phyloP scores from a whole-genome alignment of 2,113 vertebrate species.

The Chamaea fasciata region DNA sequence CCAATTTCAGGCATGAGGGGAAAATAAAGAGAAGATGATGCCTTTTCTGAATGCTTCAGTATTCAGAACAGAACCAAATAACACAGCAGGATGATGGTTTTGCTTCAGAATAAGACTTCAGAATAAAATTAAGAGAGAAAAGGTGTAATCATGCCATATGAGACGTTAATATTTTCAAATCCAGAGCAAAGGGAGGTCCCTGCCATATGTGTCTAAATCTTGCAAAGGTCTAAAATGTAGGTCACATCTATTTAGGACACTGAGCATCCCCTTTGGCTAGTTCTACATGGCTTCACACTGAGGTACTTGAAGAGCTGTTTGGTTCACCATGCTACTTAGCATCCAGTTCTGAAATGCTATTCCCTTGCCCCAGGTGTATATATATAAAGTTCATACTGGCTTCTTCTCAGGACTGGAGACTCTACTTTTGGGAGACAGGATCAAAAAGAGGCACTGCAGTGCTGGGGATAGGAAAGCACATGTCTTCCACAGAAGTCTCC shows the following conservation, averaged over 20 bases:
- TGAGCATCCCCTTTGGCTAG: slow-evolving; percentile 32
- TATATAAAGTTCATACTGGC: background rate
- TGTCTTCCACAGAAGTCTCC: rapidly evolving
- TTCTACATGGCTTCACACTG: slow-evolving; percentile 2
- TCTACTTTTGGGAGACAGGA: background rate
- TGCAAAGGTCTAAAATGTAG: slow-evolving; percentile 51
- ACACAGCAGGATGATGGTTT: background rate
- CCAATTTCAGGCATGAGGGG: background rate
- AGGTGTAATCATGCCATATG: background rate
- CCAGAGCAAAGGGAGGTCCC: slow-evolving; percentile 1
- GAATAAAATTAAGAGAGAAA: background rate
- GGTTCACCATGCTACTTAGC: background rate
- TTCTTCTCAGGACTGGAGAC: background rate
- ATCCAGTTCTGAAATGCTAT: background rate
- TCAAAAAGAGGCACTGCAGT: background rate
- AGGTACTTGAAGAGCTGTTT: background rate
- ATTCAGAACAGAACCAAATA: background rate
- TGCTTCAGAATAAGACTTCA: background rate
- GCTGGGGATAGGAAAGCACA: background rate
- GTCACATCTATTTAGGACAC: slow-evolving; percentile 57
- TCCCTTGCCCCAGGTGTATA: background rate
- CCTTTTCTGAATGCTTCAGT: background rate
- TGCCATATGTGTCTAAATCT: slow-evolving; percentile 33
- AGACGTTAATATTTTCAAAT: background rate
- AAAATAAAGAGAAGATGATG: background rate